phyloP scores from a whole-genome alignment of 2,888 invertebrate genomes.

The Ormyrus rosae region DNA sequence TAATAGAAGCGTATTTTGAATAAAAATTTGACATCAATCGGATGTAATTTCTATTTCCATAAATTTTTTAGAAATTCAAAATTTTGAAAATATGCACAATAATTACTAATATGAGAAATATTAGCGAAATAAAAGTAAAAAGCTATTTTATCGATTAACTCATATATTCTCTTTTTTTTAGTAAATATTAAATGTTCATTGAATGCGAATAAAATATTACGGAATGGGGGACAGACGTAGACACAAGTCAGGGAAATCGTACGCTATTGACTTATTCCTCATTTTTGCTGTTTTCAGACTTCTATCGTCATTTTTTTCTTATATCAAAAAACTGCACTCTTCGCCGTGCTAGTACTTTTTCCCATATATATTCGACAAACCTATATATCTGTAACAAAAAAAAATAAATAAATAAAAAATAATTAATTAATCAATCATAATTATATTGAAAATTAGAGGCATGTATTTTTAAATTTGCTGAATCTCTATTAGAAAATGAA shows the following conservation, averaged over 20 bases:
- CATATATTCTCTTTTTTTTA: slow-evolving; percentile 58
- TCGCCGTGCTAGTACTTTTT: slow-evolving; percentile 60
- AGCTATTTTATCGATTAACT: slow-evolving; percentile 56
- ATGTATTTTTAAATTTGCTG: no score
- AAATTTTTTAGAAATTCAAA: slow-evolving; percentile 23
- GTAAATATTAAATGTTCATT: slow-evolving; percentile 59
- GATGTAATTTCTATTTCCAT: slow-evolving; percentile 15
- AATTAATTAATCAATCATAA: no score
- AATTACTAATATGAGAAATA: slow-evolving; percentile 36
- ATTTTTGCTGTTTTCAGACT: slow-evolving; percentile 61
- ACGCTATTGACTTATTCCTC: slow-evolving; percentile 66
- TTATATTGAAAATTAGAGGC: no score
- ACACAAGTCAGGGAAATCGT: slow-evolving; percentile 67
- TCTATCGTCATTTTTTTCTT: slow-evolving; percentile 57
- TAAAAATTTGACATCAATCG: slow-evolving; percentile 35
- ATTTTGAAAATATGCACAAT: slow-evolving; percentile 34
- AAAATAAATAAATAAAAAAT: not conserved
- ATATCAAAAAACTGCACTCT: slow-evolving; percentile 61
- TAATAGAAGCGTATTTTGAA: slow-evolving; percentile 22
- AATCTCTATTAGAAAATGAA: no score
- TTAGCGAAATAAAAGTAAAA: slow-evolving; percentile 51
- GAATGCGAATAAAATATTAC: slow-evolving; percentile 60
- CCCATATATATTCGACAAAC: slow-evolving; percentile 59
- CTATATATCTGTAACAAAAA: slow-evolving; percentile 68
- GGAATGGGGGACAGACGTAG: slow-evolving; percentile 63